Base-by-base conservation (phyloP, 2,113 vertebrate species). In the Leucoraja erinaceus region DNA sequence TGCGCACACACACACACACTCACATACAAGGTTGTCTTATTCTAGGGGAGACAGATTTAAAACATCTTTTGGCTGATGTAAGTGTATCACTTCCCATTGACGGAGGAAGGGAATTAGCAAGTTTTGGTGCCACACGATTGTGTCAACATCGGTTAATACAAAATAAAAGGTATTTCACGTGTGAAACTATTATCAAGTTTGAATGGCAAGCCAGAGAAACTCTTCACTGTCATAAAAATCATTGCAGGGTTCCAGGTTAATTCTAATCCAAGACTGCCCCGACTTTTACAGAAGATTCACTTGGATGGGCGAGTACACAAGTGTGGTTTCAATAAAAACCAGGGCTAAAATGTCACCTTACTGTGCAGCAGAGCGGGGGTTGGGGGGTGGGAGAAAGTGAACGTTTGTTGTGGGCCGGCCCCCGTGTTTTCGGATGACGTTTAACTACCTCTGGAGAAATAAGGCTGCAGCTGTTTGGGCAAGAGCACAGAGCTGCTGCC, bases 21-120 rank as follows among this genome's bases (percentile, higher is more conserved):
- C 90, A 91, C 90, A 54, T 25, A 91, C 90, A 91, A 54, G 38
- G 68, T 91, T 91, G 90, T 72, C 90, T 72, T 66, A 66, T 90
- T 70, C 63, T 47, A 12, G 20, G 70, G 88, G 61, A 31, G 63
- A 72, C 18, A 70, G 68, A 72, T 91, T 72, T 72, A 72, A 72
- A 91, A 72, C 8, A 91, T 91, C 90, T 72, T 91, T 91, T 91
- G 66, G 90, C 68, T 91, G 90, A 91, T 91, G 33, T 54, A 74
- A 11, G 66, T 72, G 90, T 66, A 38, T 91, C 88, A 91, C 66
- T 68, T 72, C 88, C 88, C 16, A 25, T 68, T 8, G 28, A 10
- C 22, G 20, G 72, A 91, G 90, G 90, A 91, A 91, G 68, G 66
- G 33, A 91, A 91, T 63, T 22, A 22, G 54, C 31, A 54, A 72